A percentile compares a stretch with the other conserved stretches of the same genome.
phyloP scores from a whole-genome alignment of 2,888 invertebrate species.

The Cistogaster globosa region DNA sequence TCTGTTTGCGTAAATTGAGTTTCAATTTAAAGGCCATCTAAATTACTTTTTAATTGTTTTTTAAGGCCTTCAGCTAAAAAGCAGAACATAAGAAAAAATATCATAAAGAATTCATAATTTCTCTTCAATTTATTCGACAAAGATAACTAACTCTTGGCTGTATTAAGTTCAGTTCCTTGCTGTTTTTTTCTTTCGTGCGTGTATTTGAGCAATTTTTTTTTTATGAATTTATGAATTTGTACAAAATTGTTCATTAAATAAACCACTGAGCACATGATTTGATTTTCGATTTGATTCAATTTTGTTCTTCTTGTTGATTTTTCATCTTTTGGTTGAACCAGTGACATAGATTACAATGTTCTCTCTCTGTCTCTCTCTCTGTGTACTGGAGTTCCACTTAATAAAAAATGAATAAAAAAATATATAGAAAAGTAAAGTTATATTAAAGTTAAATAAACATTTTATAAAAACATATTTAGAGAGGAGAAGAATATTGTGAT shows the following conservation, averaged over 20 bases:
- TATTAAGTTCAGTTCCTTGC: slow-evolving; percentile 29
- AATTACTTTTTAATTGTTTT: slow-evolving; percentile 72
- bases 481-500: background rate
- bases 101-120: slow-evolving; percentile 62
- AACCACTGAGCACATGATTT: slow-evolving; percentile 81
- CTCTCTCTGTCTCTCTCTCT: background rate
- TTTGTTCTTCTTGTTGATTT: slow-evolving; percentile 40
- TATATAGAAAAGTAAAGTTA: slow-evolving; percentile 13
- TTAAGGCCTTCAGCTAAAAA: slow-evolving; percentile 66
- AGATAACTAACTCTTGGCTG: slow-evolving; percentile 31
- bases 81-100: slow-evolving; percentile 40
- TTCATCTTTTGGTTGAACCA: slow-evolving; percentile 33
- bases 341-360: slow-evolving; percentile 48
- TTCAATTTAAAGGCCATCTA: slow-evolving; percentile 70
- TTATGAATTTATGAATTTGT: slow-evolving; percentile 38
- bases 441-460: background rate
- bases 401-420: background rate
- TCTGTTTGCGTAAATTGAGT: slow-evolving; percentile 67
- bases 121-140: slow-evolving; percentile 45
- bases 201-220: slow-evolving; percentile 1
- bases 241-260: slow-evolving; percentile 79
- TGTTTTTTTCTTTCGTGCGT: slow-evolving; percentile 9
- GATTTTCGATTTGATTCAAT: slow-evolving; percentile 72
- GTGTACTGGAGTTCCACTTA: background rate
- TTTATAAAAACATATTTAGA: background rate